Evolutionary conservation across 2,113 vertebrate genomes (phyloP).

Genomic region (Mastomys natalensis): DNA sequence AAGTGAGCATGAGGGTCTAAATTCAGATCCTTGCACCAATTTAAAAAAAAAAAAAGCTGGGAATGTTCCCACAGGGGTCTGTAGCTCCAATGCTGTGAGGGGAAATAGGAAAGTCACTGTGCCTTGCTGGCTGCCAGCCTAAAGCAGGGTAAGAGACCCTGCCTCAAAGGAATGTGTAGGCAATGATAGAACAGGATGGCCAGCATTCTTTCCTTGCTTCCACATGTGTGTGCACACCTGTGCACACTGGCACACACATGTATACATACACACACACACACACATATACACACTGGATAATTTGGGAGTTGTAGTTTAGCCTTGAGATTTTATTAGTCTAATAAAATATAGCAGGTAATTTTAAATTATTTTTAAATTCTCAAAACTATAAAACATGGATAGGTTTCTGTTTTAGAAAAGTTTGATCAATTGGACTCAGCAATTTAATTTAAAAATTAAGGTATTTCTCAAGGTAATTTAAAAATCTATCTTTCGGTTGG

Average conservation of each 20-base stretch:
- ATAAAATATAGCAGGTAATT: neutral
- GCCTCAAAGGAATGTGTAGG: neutral
- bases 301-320: slow-evolving; percentile 19
- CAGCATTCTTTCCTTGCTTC: neutral
- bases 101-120: neutral
- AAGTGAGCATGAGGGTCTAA: neutral
- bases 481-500: slow-evolving; percentile 5
- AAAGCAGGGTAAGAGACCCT: neutral
- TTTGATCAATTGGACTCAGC: slow-evolving; percentile 5
- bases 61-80: too few relatives aligned
- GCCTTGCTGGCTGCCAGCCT: neutral
- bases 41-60: neutral
- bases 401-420: slow-evolving; percentile 9
- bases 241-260: neutral
- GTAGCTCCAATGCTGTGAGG: neutral
- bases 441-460: slow-evolving; percentile 10
- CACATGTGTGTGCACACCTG: neutral
- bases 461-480: slow-evolving; percentile 5
- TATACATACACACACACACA: neutral
- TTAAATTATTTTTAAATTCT: slow-evolving; percentile 31
- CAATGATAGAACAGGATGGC: neutral
- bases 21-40: neutral
- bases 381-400: slow-evolving; percentile 4
- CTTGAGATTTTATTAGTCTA: neutral
- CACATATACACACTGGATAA: neutral